A percentile compares a stretch with the other conserved stretches of the same genome.
Evolutionary conservation across 2,797 vertebrate species (phyloP).

Genomic region (Lycodopsis pacificus): DNA sequence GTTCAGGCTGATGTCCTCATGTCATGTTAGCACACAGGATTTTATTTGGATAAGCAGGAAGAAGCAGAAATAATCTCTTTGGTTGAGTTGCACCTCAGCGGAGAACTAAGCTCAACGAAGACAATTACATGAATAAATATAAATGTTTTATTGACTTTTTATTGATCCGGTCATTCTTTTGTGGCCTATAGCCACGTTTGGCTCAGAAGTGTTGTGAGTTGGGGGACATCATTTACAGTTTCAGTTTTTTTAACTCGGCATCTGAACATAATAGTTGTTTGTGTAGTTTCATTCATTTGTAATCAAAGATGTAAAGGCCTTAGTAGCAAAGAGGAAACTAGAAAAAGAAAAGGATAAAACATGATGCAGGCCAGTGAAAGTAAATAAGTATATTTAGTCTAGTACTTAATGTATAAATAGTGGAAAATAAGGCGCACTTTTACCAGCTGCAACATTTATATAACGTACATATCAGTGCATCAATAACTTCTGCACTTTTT

Average conservation of each 20-base stretch:
- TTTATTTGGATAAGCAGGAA: not conserved
- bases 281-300: not conserved
- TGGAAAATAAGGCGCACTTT: not conserved
- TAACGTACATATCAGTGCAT: not conserved
- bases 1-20: not conserved
- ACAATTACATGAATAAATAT: not conserved
- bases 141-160: not conserved
- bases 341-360: not conserved
- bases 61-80: not conserved
- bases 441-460: not conserved
- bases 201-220: no score
- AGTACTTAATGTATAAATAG: not conserved
- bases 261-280: not conserved
- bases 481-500: not conserved
- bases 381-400: not conserved
- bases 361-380: not conserved
- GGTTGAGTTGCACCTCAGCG: not conserved
- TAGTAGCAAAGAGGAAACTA: not conserved
- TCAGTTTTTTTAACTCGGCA: no score
- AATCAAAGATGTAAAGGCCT: not conserved
- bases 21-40: slow-evolving; percentile 22
- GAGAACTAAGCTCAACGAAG: not conserved
- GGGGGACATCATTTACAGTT: no score
- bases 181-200: no score
- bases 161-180: no score